Conservation (phyloP, 2,113 vertebrate species). For the Urocolius indicus region DNA sequence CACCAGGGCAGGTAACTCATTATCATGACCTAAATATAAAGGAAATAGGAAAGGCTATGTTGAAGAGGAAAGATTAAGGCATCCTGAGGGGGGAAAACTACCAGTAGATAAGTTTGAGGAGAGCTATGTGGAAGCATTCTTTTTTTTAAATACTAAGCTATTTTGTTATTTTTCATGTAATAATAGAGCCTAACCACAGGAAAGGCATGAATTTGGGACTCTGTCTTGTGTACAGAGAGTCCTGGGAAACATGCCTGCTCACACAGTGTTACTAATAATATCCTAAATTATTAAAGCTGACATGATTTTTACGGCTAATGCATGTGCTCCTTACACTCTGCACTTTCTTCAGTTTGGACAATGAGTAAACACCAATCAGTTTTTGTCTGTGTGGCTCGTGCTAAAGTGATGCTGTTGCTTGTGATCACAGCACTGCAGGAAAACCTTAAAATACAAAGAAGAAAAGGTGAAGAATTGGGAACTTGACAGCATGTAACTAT, state of each 20-base stretch:
- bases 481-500: background rate
- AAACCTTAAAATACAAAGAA: background rate
- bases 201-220: background rate
- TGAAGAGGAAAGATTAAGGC: background rate
- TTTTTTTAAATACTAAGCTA: background rate
- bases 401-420: background rate
- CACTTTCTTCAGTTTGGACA: background rate
- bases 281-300: slow-evolving; percentile 37
- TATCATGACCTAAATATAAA: slow-evolving; percentile 42
- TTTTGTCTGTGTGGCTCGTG: background rate
- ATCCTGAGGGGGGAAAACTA: background rate
- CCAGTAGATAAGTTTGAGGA: background rate
- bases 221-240: background rate
- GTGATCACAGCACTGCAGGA: background rate
- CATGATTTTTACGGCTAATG: slow-evolving; percentile 9
- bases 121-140: background rate
- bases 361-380: background rate
- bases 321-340: background rate
- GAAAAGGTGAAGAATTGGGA: background rate
- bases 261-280: slow-evolving; percentile 42
- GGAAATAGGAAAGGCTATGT: background rate
- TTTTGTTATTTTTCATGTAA: background rate
- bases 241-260: slow-evolving; percentile 27
- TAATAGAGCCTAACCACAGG: background rate
- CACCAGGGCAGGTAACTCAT: slow-evolving; percentile 39